Evolutionary conservation across 53 echinoderm and acorn worm genomes (phyloP).

Genomic region (Mesocentrotus franciscanus): DNA sequence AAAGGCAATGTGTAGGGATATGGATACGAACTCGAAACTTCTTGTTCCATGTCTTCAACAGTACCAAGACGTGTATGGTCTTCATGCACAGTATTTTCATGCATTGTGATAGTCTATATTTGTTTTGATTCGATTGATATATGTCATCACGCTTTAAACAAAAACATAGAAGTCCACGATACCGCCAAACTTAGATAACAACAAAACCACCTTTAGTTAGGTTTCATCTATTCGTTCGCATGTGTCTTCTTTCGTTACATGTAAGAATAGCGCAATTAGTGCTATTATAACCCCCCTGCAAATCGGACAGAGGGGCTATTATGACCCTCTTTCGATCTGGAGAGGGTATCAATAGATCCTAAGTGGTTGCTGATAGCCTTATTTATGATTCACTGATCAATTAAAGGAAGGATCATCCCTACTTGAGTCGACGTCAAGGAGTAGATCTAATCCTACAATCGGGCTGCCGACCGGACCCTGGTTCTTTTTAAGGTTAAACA

Average conservation of each 20-base stretch:
- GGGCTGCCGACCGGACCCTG: background rate
- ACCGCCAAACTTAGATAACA: background rate
- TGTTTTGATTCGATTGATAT: background rate
- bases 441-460: conserved; percentile 30
- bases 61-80: background rate
- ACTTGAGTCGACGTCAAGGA: conserved; percentile 5
- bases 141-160: background rate
- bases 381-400: conserved; percentile 48
- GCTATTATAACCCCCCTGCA: conserved; percentile 10
- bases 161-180: background rate
- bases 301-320: conserved; percentile 50
- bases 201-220: background rate
- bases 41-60: background rate
- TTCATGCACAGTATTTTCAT: background rate
- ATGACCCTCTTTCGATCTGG: conserved; percentile 29
- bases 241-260: background rate
- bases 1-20: too few species aligned
- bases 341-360: conserved; percentile 43
- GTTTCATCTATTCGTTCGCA: background rate
- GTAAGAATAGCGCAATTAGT: conserved; percentile 52
- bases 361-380: conserved; percentile 56
- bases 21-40: too few species aligned
- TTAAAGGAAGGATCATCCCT: conserved; percentile 22
- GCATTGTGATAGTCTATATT: background rate
- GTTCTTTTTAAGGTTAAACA: background rate